Evolutionary conservation across 1,140 invertebrate species (phyloP).

Genomic region (Eueides isabella): DNA sequence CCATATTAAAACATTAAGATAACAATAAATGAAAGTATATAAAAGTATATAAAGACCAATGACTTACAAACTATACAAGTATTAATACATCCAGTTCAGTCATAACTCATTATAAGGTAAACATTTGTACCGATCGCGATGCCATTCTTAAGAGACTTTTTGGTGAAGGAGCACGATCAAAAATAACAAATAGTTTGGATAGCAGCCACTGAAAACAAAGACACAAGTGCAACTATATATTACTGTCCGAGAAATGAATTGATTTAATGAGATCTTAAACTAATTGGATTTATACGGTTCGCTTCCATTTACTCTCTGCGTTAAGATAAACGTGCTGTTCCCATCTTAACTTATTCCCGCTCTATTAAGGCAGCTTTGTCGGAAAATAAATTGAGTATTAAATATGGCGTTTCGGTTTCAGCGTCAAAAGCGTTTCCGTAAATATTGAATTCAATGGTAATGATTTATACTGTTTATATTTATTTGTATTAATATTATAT

Average conservation of each 20-base stretch:
- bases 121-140: constrained; percentile 41
- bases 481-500: too few relatives aligned
- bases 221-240: constrained; percentile 63
- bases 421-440: not conserved
- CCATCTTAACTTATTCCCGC: constrained; percentile 59
- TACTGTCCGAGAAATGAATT: constrained; percentile 72
- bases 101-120: constrained; percentile 51
- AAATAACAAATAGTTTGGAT: constrained; percentile 79
- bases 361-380: constrained; percentile 51
- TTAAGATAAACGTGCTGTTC: constrained; percentile 60
- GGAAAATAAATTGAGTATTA: constrained; percentile 65
- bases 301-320: constrained; percentile 61
- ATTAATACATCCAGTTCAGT: not conserved
- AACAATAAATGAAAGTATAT: not conserved
- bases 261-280: constrained; percentile 78
- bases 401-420: constrained; percentile 41
- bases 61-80: not conserved
- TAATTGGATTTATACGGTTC: constrained; percentile 74
- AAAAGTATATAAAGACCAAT: constrained; percentile 30
- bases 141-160: constrained; percentile 44
- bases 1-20: not conserved
- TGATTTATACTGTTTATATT: too few relatives aligned
- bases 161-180: constrained; percentile 36
- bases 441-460: not conserved
- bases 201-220: constrained; percentile 74